A percentile compares a stretch with the other conserved stretches of the same genome.
phyloP scores from a whole-genome alignment of 2,113 vertebrate genomes.

The Nothobranchius kuhntae region DNA sequence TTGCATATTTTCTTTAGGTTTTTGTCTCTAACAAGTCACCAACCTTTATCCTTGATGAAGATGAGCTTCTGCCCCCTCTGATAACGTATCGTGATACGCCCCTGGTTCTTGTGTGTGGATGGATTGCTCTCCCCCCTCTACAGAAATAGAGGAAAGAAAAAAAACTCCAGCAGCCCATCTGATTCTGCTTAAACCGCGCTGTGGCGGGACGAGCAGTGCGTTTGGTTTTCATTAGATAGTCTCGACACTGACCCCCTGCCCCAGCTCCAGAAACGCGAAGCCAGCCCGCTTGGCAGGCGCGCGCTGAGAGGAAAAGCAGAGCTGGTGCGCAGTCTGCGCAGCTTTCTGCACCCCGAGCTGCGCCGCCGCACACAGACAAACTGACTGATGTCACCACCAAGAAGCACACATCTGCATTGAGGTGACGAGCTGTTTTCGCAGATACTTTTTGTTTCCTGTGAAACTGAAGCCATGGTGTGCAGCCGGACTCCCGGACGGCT shows the following conservation, averaged over 20 bases:
- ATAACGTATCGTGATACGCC: neutral
- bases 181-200: conserved; percentile 23
- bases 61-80: too few relatives aligned
- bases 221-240: conserved; percentile 73
- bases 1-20: too few relatives aligned
- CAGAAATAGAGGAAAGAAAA: conserved; percentile 9
- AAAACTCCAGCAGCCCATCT: conserved; percentile 20
- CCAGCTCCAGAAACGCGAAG: conserved; percentile 75
- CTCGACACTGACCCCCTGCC: conserved; percentile 75
- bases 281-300: conserved; percentile 60
- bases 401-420: conserved; percentile 37
- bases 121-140: neutral
- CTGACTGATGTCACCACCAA: conserved; percentile 48
- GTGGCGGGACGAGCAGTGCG: conserved; percentile 44
- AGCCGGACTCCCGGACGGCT: conserved; percentile 54
- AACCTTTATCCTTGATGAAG: too few relatives aligned
- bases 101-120: neutral
- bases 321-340: conserved; percentile 56
- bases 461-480: conserved; percentile 62
- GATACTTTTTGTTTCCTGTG: conserved; percentile 20
- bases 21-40: too few relatives aligned
- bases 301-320: conserved; percentile 49
- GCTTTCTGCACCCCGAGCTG: conserved; percentile 52
- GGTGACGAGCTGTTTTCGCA: conserved; percentile 48
- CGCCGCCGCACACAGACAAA: conserved; percentile 28